Conservation (phyloP, 2,888 invertebrate genomes). For the Lissocephala sabroskyi region DNA sequence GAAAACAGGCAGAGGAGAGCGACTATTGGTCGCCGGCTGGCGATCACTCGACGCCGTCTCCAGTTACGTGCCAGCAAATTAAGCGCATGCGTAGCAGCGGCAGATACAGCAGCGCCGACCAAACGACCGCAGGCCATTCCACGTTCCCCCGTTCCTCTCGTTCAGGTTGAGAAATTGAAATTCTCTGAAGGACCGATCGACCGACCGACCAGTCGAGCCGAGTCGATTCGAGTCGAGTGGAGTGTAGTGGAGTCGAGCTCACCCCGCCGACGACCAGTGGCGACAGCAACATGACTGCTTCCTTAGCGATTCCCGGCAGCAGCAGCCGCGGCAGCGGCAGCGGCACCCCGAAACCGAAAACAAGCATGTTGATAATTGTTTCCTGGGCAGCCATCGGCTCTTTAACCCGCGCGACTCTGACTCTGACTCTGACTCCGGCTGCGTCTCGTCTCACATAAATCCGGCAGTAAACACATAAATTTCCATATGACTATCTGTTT, state of each 20-base stretch:
- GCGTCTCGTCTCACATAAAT: constrained; percentile 53
- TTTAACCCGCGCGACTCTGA: constrained; percentile 2
- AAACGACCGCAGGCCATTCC: constrained; percentile 29
- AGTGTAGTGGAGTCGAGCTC: constrained; percentile 5
- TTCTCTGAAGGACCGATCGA: too few species aligned
- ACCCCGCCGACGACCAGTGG: constrained; percentile 9
- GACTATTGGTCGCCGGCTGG: background rate
- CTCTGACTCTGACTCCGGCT: constrained; percentile 15
- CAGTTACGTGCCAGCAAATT: constrained; percentile 32
- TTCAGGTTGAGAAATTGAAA: too few species aligned
- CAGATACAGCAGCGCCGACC: background rate
- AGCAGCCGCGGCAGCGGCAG: constrained; percentile 17
- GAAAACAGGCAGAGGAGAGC: constrained; percentile 30
- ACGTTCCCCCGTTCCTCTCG: too few species aligned
- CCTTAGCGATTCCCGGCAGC: constrained; percentile 36
- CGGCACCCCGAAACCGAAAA: constrained; percentile 26
- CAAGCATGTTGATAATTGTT: constrained; percentile 63
- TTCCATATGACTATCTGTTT: background rate
- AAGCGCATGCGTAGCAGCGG: constrained; percentile 53
- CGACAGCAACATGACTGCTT: constrained; percentile 12
- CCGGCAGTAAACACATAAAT: constrained; percentile 37
- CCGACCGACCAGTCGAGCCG: constrained; percentile 16
- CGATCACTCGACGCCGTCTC: constrained; percentile 1
- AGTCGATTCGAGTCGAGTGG: constrained; percentile 13
- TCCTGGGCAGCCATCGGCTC: constrained; percentile 42